Evolutionary conservation across 1,140 invertebrate genomes (phyloP), one percentile per base, ranked within the genome.

Genomic region (Pectinophora gossypiella): DNA sequence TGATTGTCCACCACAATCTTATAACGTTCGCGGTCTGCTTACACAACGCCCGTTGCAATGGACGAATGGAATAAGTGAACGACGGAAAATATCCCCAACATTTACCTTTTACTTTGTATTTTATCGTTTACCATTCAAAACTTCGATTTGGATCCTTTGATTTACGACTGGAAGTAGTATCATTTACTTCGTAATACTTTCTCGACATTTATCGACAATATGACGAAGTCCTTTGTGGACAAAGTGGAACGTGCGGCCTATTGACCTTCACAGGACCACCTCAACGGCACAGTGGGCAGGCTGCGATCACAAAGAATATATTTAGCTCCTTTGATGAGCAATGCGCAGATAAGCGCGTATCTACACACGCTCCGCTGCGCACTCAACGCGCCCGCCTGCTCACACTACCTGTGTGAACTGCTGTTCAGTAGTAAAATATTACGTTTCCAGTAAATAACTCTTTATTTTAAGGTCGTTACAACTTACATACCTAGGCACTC

Each of bases 321-420:
- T 68, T 68, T 61, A 68, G 55, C 58, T 59, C 58, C 50, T 68
- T 64, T 63, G 60, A 63, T 55, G 58, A 61, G 54, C 45, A 49
- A 42, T 47, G 54, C 35, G 51, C 53, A 54, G 61, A 68, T 68
- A 68, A 63, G 54, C 56, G 42, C 53, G 42, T 61, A 68, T 63
- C 64, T 27, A 56, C 40, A 12, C 48, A 56, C 48, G 64, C 56
- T 51, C 40, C 38, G 51, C 22, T 51, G 54, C 47, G 51, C 52
- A 18, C 48, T n/a, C 19, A n/a, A 5, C 18, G 20, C 48, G 44
- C 19, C 38, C 36, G 27, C 52, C 6, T 18, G 36, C 10, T 9
- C 27, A 32, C 27, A 32, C n/a, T n/a, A n/a, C n/a, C n/a, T n/a
- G n/a, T n/a, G n/a, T n/a, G n/a, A n/a, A n/a, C n/a, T n/a, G n/a